Evolutionary conservation across 2,888 invertebrate species (phyloP).

Genomic region (Euclidia mi): DNA sequence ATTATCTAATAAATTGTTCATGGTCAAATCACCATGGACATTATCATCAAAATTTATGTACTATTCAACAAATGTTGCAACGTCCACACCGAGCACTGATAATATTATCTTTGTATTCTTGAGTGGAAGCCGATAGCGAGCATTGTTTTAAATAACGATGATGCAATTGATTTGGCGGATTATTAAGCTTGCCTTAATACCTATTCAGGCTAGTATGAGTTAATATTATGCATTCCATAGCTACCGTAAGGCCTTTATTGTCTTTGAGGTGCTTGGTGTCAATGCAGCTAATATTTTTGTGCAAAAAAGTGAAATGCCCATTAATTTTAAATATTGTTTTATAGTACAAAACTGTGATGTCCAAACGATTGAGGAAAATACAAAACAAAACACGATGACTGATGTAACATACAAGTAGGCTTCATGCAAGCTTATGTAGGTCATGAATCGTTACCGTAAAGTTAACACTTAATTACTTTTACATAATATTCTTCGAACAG

Average conservation of each 20-base stretch:
- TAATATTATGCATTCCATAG: too few relatives aligned
- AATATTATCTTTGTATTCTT: conserved; percentile 31
- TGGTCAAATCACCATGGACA: conserved; percentile 7
- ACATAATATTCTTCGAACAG: conserved; percentile 41
- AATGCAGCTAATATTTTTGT: too few relatives aligned
- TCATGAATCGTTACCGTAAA: conserved; percentile 27
- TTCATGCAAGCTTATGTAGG: conserved; percentile 19
- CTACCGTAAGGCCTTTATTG: too few relatives aligned
- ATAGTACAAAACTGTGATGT: too few relatives aligned
- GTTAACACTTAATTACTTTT: conserved; percentile 38
- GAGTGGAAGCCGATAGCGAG: conserved; percentile 23
- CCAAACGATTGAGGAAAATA: conserved; percentile 27
- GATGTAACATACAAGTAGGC: conserved; percentile 25
- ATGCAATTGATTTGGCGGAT: conserved; percentile 34
- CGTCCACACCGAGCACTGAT: conserved; percentile 22
- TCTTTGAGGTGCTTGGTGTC: too few relatives aligned
- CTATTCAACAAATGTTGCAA: conserved; percentile 25
- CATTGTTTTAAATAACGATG: conserved; percentile 48
- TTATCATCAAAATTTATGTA: conserved; percentile 3
- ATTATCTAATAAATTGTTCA: conserved; percentile 1
- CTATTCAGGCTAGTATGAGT: neutral
- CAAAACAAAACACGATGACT: conserved; percentile 12
- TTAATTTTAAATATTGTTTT: too few relatives aligned
- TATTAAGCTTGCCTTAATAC: neutral
- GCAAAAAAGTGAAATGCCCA: too few relatives aligned